Evolutionary conservation across 1,140 invertebrate species (phyloP), one percentile per base, ranked within the genome.

Genomic region (Drosophila miranda): DNA sequence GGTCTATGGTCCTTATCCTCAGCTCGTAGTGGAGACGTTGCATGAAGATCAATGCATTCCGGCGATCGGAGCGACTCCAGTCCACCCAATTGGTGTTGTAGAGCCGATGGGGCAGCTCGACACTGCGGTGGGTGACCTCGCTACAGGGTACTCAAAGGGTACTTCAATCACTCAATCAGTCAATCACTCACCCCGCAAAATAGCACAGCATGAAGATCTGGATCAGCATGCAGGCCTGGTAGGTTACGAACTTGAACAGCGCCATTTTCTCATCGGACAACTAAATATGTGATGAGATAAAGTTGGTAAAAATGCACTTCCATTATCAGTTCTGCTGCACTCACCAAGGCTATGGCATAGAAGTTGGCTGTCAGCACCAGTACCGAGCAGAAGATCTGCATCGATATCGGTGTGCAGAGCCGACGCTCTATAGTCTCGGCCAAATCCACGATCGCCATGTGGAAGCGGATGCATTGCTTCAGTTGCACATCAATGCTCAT

Each of bases 191-290:
- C 80, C 80, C 80, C 1, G 89, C 67, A 76, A 63, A 90, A 55
- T 90, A 89, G 59, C 89, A 90, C 23, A 90, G 14, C 11, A 90
- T 78, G 6, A 90, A 90, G 3, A 90, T 69, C 48, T 90, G 89
- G 3, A 54, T 53, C 2, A 90, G 42, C 89, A 90, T 90, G 45
- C 78, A 78, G 2, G 43, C 44, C 38, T 90, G 89, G 45, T 90
- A 90, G 49, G 62, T 53, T 0, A 82, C 26, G 13, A 71, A 67
- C 42, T 86, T 90, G 7, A 79, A 41, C 6, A 90, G 48, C 1
- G 42, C 53, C 9, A 64, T 1, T n/a, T 60, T 56, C 1, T 68
- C 68, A 11, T 77, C 78, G 0, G 88, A 73, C n/a, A 89, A 56
- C 89, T 89, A 38, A 6, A 42, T 34, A 8, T 6, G 0, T 1